These are phyloP conservation scores for Diabrotica virgifera DNA, from an alignment of 1,140 invertebrate species.

Conservation along the genomic window DNA sequence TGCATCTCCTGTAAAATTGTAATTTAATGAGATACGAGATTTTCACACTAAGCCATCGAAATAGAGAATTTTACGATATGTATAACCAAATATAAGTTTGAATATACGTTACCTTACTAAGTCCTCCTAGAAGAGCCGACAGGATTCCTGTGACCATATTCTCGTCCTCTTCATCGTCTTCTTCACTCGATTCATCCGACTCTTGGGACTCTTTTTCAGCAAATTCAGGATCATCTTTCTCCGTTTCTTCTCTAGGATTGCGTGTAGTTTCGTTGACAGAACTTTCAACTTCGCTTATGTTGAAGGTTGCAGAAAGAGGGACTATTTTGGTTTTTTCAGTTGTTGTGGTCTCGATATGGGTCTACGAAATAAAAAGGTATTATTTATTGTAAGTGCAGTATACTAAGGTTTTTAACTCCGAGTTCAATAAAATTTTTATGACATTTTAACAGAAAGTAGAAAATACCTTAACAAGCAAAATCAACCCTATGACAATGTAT, in stretches of 20 bases:
- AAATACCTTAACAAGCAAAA: too few relatives aligned
- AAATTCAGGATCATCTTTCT: slow-evolving; percentile 22
- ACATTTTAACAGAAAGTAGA: too few relatives aligned
- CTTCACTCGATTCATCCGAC: slow-evolving; percentile 31
- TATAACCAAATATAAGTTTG: too few relatives aligned
- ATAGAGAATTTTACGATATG: too few relatives aligned
- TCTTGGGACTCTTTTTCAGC: slow-evolving; percentile 19
- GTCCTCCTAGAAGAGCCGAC: slow-evolving; percentile 48
- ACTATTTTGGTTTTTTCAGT: neutral
- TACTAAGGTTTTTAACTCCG: too few relatives aligned
- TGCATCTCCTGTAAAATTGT: too few relatives aligned
- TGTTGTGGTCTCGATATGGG: neutral
- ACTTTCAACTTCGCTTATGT: neutral
- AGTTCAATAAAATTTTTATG: too few relatives aligned
- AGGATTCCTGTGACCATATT: slow-evolving; percentile 42
- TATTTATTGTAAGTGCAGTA: too few relatives aligned
- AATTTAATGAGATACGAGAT: too few relatives aligned
- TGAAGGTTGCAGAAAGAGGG: neutral
- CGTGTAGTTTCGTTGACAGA: neutral
- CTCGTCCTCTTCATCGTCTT: slow-evolving; percentile 30
- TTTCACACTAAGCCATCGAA: too few relatives aligned
- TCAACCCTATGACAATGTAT: too few relatives aligned
- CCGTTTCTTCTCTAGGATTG: slow-evolving; percentile 6
- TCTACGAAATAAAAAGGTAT: too few relatives aligned
- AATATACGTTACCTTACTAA: slow-evolving; percentile 44